Evolutionary conservation across 2,797 vertebrate species (phyloP).

Genomic region (Crenuchus spilurus): DNA sequence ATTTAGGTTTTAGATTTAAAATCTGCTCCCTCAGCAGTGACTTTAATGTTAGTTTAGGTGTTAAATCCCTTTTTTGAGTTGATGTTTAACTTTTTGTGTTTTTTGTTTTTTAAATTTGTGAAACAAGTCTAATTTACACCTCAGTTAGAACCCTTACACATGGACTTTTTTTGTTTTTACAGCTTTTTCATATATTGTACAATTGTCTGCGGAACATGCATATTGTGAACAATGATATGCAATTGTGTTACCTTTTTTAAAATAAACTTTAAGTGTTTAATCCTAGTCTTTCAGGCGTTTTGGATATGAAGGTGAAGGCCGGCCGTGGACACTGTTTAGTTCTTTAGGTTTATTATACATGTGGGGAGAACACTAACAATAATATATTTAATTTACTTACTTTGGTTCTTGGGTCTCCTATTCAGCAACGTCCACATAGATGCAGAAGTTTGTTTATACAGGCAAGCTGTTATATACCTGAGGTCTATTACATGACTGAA

Average conservation of each 20-base stretch:
- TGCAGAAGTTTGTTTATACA: slow-evolving; percentile 85
- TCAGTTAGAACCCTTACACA: too few relatives aligned
- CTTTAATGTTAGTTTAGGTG: background rate
- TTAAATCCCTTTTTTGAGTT: too few relatives aligned
- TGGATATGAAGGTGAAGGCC: slow-evolving; percentile 30
- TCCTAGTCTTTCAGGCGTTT: slow-evolving; percentile 80
- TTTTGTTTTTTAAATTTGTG: slow-evolving; percentile 4
- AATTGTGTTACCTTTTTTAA: slow-evolving; percentile 83
- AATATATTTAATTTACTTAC: slow-evolving; percentile 81
- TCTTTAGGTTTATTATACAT: slow-evolving; percentile 45
- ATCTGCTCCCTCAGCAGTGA: background rate
- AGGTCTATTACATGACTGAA: slow-evolving; percentile 85
- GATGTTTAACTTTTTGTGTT: too few relatives aligned
- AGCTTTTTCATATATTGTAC: slow-evolving; percentile 78
- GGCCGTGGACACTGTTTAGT: background rate
- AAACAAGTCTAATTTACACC: background rate
- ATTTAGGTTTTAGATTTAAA: slow-evolving; percentile 31
- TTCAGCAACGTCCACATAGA: slow-evolving; percentile 83
- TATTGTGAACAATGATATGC: slow-evolving; percentile 81
- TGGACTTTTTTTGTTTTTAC: background rate
- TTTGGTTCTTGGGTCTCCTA: slow-evolving; percentile 83
- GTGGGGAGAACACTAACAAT: slow-evolving; percentile 68
- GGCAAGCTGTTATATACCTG: slow-evolving; percentile 84
- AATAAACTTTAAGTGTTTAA: slow-evolving; percentile 82
- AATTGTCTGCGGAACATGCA: slow-evolving; percentile 78